Base-by-base conservation (phyloP, 2,797 vertebrate genomes). In the Alexandromys oeconomus region DNA sequence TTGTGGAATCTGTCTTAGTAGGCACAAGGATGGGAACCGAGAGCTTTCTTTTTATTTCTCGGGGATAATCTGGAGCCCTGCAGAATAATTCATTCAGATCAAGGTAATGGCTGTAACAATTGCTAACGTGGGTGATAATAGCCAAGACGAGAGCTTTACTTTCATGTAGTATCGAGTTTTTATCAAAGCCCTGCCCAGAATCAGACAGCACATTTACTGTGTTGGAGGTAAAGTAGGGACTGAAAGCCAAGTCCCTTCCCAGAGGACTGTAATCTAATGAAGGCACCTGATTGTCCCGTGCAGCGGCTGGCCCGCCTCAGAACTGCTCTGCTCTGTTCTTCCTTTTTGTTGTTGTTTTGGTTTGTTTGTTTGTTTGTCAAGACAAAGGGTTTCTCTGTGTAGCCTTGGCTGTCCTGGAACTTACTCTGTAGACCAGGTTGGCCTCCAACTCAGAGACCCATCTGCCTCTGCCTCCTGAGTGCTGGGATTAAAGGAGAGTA, bases 171-270 rank as follows among this genome's bases (percentile, higher is more conserved):
- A 82, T 73, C 37, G 40, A 48, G 57, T 54, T 94, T 94, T 87
- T 86, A 21, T 65, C 34, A 40, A 71, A 69, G 54, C n/a, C 54
- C 37, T 80, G 54, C 43, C 82, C 73, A 59, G 34, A 15, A 65
- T 93, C 80, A 73, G 65, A 69, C 34, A 8, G 43, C 12, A 0
- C 9, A 11, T 88, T 91, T 87, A 87, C 57, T 59, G 51, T 86
- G 25, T 51, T 96, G 6, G 76, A 92, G 87, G 57, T 86, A 76
- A 94, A 92, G 71, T 40, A 15, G 48, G 43, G 77, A 61, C 92
- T 57, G 29, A 92, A 74, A 73, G 25, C 40, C 19, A 74, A 88
- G 46, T 48, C 25, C 43, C 37, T 59, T 21, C 46, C 43, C n/a
- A 5, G 23, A 87, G 54, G 76, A 71, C 43, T 25, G 25, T 4